Evolutionary conservation across 30 jellyfish, hydroid and myxozoan species (phyloP).

Genomic region (Turritopsis rubra): DNA sequence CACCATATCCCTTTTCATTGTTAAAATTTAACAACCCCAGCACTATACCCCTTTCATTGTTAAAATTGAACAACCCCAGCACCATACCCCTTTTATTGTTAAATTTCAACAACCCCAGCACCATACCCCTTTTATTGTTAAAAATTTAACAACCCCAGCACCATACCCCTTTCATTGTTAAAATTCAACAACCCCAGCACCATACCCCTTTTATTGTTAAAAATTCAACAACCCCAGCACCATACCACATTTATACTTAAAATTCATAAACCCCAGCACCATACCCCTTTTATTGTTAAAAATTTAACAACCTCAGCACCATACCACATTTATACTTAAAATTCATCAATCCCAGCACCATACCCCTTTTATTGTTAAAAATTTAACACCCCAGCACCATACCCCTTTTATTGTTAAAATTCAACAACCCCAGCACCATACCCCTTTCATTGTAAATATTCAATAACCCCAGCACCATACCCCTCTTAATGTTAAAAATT

Average conservation of each 20-base stretch:
- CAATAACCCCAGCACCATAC: background rate
- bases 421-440: background rate
- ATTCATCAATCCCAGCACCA: background rate
- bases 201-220: background rate
- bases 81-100: background rate
- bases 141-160: no score
- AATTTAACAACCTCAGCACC: background rate
- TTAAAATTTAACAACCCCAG: no score
- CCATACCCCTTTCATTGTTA: background rate
- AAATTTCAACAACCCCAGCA: background rate
- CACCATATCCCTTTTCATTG: no score
- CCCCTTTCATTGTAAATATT: background rate
- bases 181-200: background rate
- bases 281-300: background rate
- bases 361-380: background rate
- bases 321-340: background rate
- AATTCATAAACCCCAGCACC: background rate
- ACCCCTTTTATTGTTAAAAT: background rate
- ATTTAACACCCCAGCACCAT: background rate
- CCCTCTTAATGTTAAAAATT: background rate
- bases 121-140: no score
- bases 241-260: background rate
- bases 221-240: background rate
- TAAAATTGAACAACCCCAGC: background rate
- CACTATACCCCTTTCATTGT: background rate